Conservation (phyloP, 2,797 vertebrate genomes). For the Hoplostethus mediterraneus region DNA sequence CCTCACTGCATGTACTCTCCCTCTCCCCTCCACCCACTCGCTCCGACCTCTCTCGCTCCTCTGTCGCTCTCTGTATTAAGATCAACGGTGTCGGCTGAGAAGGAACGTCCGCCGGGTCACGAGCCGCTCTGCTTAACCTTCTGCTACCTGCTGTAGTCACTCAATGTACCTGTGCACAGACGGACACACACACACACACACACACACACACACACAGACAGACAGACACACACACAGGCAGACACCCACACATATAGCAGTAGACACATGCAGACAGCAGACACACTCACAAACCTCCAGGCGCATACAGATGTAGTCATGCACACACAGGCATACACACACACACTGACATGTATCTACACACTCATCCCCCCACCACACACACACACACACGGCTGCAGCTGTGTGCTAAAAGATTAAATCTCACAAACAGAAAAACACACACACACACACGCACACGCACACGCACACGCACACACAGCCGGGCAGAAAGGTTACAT, state of each 20-base stretch:
- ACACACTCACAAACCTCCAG: not conserved
- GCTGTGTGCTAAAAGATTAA: constrained; percentile 42
- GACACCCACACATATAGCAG: not conserved
- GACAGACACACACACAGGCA: not conserved
- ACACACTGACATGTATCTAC: constrained; percentile 1
- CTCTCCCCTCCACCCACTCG: not conserved
- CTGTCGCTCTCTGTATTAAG: constrained; percentile 54
- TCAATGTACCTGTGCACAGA: constrained; percentile 14
- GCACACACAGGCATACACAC: constrained; percentile 9
- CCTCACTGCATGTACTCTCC: not conserved
- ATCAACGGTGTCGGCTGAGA: constrained; percentile 62
- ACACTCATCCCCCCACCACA: not conserved
- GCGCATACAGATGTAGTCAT: too few species aligned
- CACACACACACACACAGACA: not conserved
- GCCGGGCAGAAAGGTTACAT: constrained; percentile 64
- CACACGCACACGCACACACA: constrained; percentile 38
- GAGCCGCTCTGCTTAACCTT: constrained; percentile 57
- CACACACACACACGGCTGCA: not conserved
- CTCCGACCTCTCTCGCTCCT: constrained; percentile 32
- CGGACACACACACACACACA: constrained; percentile 4
- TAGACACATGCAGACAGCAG: too few species aligned
- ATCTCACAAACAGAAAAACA: constrained; percentile 14
- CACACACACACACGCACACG: constrained; percentile 8
- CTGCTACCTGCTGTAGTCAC: constrained; percentile 1
- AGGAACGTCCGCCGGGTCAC: constrained; percentile 26